These are phyloP conservation scores for Passer domesticus DNA, from an alignment of 2,113 vertebrate species.

Conservation along the genomic window DNA sequence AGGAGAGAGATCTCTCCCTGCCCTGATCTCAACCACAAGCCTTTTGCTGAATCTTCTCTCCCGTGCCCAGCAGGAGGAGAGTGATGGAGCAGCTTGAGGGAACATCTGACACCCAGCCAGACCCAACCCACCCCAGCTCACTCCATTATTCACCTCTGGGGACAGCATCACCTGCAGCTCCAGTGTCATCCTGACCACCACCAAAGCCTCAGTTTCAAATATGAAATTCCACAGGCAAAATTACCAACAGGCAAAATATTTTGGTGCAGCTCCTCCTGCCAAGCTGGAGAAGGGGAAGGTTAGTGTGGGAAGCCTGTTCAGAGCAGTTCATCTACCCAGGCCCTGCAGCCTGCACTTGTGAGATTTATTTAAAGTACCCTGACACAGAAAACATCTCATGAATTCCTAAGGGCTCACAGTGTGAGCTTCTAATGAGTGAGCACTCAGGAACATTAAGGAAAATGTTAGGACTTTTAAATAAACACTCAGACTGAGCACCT, in stretches of 20 bases:
- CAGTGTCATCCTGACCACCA: not conserved
- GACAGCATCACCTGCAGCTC: not conserved
- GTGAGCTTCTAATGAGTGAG: slow-evolving; percentile 6
- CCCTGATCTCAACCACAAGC: fast-evolving
- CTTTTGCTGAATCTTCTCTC: not conserved
- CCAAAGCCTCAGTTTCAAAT: not conserved
- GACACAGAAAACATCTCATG: not conserved
- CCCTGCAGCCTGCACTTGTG: not conserved
- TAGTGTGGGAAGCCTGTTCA: not conserved
- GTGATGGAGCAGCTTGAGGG: not conserved
- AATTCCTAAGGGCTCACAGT: not conserved
- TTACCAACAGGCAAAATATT: not conserved
- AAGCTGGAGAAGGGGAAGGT: not conserved
- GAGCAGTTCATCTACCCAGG: no score
- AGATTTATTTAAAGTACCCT: not conserved
- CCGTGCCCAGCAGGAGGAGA: not conserved
- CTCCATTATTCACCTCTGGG: not conserved
- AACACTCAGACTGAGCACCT: not conserved
- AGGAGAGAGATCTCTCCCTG: not conserved
- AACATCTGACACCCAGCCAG: not conserved
- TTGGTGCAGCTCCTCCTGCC: not conserved
- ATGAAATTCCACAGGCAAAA: not conserved
- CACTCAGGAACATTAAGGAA: not conserved
- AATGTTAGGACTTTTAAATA: not conserved
- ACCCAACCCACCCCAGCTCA: not conserved